Evolutionary conservation across 2,113 vertebrate species (phyloP), one percentile per base, ranked within the genome.

Genomic region (Heterocephalus glaber): DNA sequence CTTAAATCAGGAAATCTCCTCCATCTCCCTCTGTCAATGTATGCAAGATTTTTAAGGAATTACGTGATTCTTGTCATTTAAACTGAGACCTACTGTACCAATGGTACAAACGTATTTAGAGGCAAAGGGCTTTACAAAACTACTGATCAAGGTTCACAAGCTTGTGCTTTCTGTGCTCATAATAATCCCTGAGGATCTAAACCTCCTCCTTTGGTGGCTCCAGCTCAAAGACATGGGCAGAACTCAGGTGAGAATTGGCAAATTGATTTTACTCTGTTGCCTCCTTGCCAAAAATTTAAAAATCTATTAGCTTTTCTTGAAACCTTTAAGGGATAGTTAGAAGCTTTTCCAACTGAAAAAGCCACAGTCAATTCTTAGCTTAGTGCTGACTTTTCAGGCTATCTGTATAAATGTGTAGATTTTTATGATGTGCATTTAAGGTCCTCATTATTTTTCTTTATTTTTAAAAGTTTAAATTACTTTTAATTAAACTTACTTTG

Each of bases 401-500:
- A 38, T 58, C 84, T 28, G 4, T 41, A 49, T n/a, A 74, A 88
- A 28, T 85, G 19, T 20, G 28, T 13, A 74, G 33, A 16, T 81
- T 60, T 89, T 44, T 80, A 38, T 58, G 81, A 24, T 68, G 56
- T 33, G 10, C 6, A 89, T 26, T 89, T 41, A 56, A 17, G 54
- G 80, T 47, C 14, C 35, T 86, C 77, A 79, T 41, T 44, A n/a
- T 22, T 87, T 90, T 56, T 19, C 9, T 35, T 54, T 72, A 56
- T 49, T 74, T 81, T 68, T 68, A 49, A 8, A 91, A 38, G 38
- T 87, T 91, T 86, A 89, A 85, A 60, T 85, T 63, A 86, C 60
- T 77, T 92, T 86, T 72, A 38, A 77, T 52, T 76, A 38, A 56
- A 38, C 86, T 86, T 83, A 33, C 24, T 95, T 83, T 74, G 14